A percentile compares a stretch with the other conserved stretches of the same genome.
These are phyloP conservation scores for Caenorhabditis panamensis DNA, from an alignment of 2,888 invertebrate species.

Conservation along the genomic window DNA sequence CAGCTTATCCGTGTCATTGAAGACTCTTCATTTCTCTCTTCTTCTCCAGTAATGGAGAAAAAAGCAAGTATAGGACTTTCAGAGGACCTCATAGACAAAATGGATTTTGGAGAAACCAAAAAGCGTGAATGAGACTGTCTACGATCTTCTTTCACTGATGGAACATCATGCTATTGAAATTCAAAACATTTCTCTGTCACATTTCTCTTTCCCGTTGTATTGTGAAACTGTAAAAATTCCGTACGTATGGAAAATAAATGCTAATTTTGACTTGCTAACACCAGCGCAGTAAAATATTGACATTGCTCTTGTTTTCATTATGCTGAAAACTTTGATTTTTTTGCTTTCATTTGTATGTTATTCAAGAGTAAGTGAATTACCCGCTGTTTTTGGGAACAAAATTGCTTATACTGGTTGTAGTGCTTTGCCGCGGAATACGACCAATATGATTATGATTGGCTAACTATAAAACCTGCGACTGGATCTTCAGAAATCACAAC, in stretches of 20 bases:
- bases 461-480: constrained; percentile 29
- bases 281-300: too few relatives aligned
- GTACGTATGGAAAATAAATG: too few relatives aligned
- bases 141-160: constrained; percentile 17
- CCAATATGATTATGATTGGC: constrained; percentile 59
- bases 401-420: too few relatives aligned
- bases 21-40: constrained; percentile 38
- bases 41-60: constrained; percentile 43
- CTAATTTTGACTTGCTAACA: too few relatives aligned
- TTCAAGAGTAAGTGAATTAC: neutral
- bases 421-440: constrained; percentile 39
- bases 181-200: constrained; percentile 3
- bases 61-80: constrained; percentile 27
- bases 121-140: constrained; percentile 21
- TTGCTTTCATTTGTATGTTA: constrained; percentile 3
- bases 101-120: constrained; percentile 20
- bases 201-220: neutral
- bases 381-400: too few relatives aligned
- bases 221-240: too few relatives aligned
- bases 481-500: constrained; percentile 4
- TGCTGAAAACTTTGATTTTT: neutral
- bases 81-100: constrained; percentile 12
- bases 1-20: constrained; percentile 59
- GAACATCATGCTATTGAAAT: too few relatives aligned
- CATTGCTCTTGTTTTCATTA: neutral